These are phyloP conservation scores for Enteromius viviparus DNA, from an alignment of 2,797 vertebrate genomes.

Conservation along the genomic window DNA sequence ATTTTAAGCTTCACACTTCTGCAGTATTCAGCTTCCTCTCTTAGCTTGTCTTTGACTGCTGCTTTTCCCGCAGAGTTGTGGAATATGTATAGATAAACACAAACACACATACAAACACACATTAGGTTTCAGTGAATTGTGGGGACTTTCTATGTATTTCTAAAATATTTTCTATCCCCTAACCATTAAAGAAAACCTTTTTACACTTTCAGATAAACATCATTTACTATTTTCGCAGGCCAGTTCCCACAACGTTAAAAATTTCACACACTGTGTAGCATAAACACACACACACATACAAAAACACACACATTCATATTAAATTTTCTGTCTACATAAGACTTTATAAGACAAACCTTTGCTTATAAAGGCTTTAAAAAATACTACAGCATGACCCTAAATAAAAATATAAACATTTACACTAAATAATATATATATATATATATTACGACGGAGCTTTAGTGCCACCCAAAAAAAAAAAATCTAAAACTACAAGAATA, in stretches of 20 bases:
- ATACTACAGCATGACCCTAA: neutral
- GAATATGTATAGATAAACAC: neutral
- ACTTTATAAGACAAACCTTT: neutral
- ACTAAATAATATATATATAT: neutral
- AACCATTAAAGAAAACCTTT: too few relatives aligned
- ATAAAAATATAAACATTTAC: neutral
- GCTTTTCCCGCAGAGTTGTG: neutral
- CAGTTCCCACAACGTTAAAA: too few relatives aligned
- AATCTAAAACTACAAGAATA: too few relatives aligned
- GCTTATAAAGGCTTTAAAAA: neutral
- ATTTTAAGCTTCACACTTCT: conserved; percentile 46
- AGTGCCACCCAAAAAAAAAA: too few relatives aligned
- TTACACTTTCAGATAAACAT: too few relatives aligned
- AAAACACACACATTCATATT: neutral
- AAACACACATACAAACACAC: neutral
- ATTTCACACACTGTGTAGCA: neutral
- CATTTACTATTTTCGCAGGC: too few relatives aligned
- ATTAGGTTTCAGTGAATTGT: too few relatives aligned
- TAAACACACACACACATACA: neutral
- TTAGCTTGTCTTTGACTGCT: conserved; percentile 49
- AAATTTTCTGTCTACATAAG: neutral
- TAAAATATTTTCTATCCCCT: too few relatives aligned
- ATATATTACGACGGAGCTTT: too few relatives aligned
- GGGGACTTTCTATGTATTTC: too few relatives aligned
- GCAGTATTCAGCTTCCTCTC: conserved; percentile 58